Evolutionary conservation across 1,140 invertebrate species (phyloP), one percentile per base, ranked within the genome.

Genomic region (Drosophila watanabei): DNA sequence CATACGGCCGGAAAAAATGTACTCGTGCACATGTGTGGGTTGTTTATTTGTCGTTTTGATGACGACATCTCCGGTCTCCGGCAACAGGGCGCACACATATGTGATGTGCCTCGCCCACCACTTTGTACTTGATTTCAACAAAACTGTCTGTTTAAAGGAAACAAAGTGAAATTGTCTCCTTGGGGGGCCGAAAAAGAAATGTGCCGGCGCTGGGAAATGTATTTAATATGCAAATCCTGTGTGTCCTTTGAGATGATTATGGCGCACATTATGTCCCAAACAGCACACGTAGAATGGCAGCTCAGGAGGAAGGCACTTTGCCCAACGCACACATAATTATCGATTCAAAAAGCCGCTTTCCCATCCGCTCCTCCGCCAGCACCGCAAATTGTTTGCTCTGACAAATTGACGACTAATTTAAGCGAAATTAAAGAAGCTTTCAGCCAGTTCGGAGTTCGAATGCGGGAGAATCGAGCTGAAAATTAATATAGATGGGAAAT

Each of bases 221-320:
- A 86, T 86, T 86, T 87, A 86, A 86, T 87, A 86, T 86, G 83
- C 83, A 86, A 86, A 86, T 86, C 58, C 75, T 78, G 75, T 86
- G 58, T 61, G 83, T 82, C 83, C 83, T 86, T 72, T 82, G 83
- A 78, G 83, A 87, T 82, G 79, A 86, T 87, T 79, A 87, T 73
- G 65, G 68, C 39, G 65, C 56, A 71, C 77, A 84, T 84, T 85
- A 77, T 79, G 76, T 79, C 59, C 76, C 76, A 16, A 52, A 46
- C 46, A 79, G 76, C 75, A 70, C 75, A 79, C 75, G 75, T 70
- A 46, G 48, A 39, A 32, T 9, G 35, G 16, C 41, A 41, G 54
- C 28, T 14, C 14, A n/a, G 24, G 32, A 51, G 16, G 62, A 8
- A 43, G 41, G 59, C 49, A 39, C 32, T 71, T 46, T 69, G 10